Evolutionary conservation across 2,113 vertebrate species (phyloP).

Genomic region (Camelus dromedarius): DNA sequence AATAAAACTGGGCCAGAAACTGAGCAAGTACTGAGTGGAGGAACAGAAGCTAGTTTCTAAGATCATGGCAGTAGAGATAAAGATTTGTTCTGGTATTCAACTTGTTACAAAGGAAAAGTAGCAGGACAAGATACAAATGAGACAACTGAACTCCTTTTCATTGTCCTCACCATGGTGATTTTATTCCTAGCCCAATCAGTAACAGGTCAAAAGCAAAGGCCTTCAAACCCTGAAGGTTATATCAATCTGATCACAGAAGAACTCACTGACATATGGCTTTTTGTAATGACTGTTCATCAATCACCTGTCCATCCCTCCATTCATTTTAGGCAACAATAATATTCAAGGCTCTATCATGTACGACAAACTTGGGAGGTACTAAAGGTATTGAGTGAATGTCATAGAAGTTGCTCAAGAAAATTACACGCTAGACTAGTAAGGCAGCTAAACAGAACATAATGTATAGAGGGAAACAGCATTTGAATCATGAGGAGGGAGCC

Average conservation of each 20-base stretch:
- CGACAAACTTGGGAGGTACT: neutral
- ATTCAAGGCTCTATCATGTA: neutral
- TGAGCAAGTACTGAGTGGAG: neutral
- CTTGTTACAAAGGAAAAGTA: neutral
- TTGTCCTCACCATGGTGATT: neutral
- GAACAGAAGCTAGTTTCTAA: slow-evolving; percentile 2
- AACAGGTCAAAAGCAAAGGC: neutral
- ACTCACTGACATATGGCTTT: neutral
- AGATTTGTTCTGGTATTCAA: neutral
- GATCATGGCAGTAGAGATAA: neutral
- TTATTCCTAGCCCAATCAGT: neutral
- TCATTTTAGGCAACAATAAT: neutral
- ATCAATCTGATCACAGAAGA: neutral
- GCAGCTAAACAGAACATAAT: neutral
- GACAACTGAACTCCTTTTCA: neutral
- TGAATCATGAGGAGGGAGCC: neutral
- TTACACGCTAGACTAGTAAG: neutral
- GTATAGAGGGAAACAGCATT: neutral
- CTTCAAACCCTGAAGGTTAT: neutral
- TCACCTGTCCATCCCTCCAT: neutral
- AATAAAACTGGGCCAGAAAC: neutral
- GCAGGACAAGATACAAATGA: neutral
- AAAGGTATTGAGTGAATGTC: neutral
- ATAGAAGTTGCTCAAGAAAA: neutral
- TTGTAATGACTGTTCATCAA: neutral